Evolutionary conservation across 1,140 invertebrate genomes (phyloP), one percentile per base, ranked within the genome.

Genomic region (Sitophilus oryzae): DNA sequence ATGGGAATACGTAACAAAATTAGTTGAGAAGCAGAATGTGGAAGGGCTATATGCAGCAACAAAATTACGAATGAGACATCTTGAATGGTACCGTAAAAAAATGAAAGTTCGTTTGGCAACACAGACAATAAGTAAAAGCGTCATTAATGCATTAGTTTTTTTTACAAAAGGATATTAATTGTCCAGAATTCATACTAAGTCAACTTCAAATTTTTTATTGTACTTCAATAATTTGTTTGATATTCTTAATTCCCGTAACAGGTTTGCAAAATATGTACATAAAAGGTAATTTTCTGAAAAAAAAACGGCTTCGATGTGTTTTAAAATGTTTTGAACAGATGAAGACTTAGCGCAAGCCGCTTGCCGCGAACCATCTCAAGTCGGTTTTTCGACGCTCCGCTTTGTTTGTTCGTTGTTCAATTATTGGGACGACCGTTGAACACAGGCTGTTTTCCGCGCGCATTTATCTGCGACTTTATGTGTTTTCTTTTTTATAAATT

Each of bases 61-160:
- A 36, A 67, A 66, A 56, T 43, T 67, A 22, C 46, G 14, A 4
- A 43, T 38, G 19, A 20, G 57, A 21, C 66, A 67, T 54, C 43
- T 68, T 11, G 40, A 64, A 35, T 67, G 34, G 35, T 2, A 37
- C 15, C 44, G 54, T 9, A 46, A 67, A 54, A 65, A 65, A 56
- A 65, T 67, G 63, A 65, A 66, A 44, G 65, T 68, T 0, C 55
- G 53, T 41, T 37, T 67, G 23, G 65, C 63, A 34, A 52, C 58
- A 5, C 62, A 66, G 52, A 58, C 49, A 3, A 41, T 66, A 0
- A 54, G 66, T 45, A 23, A 37, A 18, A 66, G 63, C 59, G 59
- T 66, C 0, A 45, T 56, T 11, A 23, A 51, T 43, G 62, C 66
- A 2, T 50, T 69, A 2, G 3, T 23, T 11, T 63, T 37, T 61